phyloP scores from a whole-genome alignment of 2,888 invertebrate genomes.

The Elmis aenea region DNA sequence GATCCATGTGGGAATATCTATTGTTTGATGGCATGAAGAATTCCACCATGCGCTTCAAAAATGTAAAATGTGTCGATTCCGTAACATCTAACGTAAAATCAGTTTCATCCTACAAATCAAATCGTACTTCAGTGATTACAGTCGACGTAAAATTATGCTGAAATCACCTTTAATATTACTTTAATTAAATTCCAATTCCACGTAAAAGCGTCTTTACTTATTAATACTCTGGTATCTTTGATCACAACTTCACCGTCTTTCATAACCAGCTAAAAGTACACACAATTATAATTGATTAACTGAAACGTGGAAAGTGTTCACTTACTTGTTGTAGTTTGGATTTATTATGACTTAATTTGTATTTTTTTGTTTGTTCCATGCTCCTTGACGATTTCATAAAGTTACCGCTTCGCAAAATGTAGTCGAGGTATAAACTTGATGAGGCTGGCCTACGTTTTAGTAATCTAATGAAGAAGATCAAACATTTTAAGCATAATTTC shows the following conservation, averaged over 20 bases:
- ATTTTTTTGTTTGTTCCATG: conserved; percentile 29
- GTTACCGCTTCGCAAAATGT: conserved; percentile 56
- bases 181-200: conserved; percentile 95
- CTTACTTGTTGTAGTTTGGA: conserved; percentile 40
- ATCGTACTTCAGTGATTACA: background rate
- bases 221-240: conserved; percentile 76
- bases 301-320: background rate
- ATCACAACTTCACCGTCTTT: conserved; percentile 56
- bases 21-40: conserved; percentile 86
- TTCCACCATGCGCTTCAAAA: conserved; percentile 71
- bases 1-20: conserved; percentile 79
- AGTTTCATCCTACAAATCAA: conserved; percentile 43
- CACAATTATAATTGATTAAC: background rate
- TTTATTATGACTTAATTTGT: conserved; percentile 32
- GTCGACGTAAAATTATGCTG: conserved; percentile 4
- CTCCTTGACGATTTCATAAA: conserved; percentile 36
- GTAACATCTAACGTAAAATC: conserved; percentile 48
- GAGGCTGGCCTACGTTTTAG: conserved; percentile 77
- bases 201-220: conserved; percentile 70
- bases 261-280: conserved; percentile 35
- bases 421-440: conserved; percentile 77
- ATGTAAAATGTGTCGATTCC: conserved; percentile 61
- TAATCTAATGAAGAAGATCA: conserved; percentile 49
- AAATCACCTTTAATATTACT: conserved; percentile 67
- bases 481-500: no score